These are phyloP conservation scores for Galaxea fascicularis DNA, from an alignment of 92 coral and sea anemone species.

Conservation along the genomic window DNA sequence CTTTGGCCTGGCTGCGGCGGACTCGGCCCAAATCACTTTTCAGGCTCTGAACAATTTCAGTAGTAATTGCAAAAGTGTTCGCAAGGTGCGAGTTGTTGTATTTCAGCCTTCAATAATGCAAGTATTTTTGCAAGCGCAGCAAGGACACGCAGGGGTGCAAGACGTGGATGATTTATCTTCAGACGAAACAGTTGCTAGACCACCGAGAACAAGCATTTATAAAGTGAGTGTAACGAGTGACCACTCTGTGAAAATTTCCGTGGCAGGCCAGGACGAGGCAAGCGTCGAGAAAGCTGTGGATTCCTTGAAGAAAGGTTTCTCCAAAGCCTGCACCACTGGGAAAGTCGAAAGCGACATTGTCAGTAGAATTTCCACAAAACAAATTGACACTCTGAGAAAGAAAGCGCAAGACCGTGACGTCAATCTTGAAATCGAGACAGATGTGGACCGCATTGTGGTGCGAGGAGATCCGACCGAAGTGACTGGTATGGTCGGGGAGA, in stretches of 20 bases:
- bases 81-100: constrained; percentile 27
- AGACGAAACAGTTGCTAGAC: background rate
- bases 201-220: background rate
- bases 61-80: constrained; percentile 33
- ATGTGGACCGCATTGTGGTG: constrained; percentile 64
- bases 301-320: constrained; percentile 39
- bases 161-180: constrained; percentile 1
- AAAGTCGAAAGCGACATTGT: constrained; percentile 57
- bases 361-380: constrained; percentile 51
- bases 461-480: constrained; percentile 74
- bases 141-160: background rate
- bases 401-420: constrained; percentile 36
- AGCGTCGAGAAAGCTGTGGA: constrained; percentile 14
- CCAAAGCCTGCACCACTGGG: constrained; percentile 63
- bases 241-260: constrained; percentile 15
- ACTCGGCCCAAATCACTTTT: constrained; percentile 64
- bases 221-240: background rate
- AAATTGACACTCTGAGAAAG: constrained; percentile 27
- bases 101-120: constrained; percentile 40
- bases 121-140: constrained; percentile 9
- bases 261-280: constrained; percentile 6
- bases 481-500: constrained; percentile 46
- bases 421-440: constrained; percentile 23
- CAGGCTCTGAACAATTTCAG: constrained; percentile 56
- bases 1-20: constrained; percentile 30